Evolutionary conservation across 2,888 invertebrate genomes (phyloP).

Genomic region (Ditula angustiorana): DNA sequence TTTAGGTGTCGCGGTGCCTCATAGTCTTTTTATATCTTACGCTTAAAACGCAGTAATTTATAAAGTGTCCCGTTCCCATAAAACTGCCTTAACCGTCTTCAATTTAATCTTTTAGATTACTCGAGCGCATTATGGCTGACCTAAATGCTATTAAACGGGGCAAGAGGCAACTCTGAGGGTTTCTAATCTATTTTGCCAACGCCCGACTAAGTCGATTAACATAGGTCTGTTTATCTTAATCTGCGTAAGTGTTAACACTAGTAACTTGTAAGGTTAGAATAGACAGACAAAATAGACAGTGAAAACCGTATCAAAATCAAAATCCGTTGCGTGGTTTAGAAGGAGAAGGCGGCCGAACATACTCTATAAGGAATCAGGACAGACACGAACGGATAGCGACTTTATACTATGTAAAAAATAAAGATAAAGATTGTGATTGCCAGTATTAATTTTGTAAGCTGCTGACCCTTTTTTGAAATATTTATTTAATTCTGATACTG

Average conservation of each 20-base stretch:
- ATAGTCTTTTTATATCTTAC: background rate
- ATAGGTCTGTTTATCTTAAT: conserved; percentile 14
- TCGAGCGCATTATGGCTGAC: conserved; percentile 30
- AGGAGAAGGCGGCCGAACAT: too few relatives aligned
- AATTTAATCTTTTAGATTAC: conserved; percentile 31
- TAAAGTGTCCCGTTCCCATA: conserved; percentile 16
- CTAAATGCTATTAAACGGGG: conserved; percentile 30
- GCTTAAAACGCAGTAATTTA: conserved; percentile 19
- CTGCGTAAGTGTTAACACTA: conserved; percentile 9
- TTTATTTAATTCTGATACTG: too few relatives aligned
- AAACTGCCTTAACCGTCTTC: conserved; percentile 16
- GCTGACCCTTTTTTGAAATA: too few relatives aligned
- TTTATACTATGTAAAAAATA: too few relatives aligned
- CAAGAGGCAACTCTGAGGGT: conserved; percentile 15
- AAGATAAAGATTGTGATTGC: too few relatives aligned
- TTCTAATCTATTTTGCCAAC: conserved; percentile 22
- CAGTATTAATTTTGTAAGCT: too few relatives aligned
- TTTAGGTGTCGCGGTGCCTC: background rate
- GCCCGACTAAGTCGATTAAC: background rate
- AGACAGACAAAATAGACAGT: too few relatives aligned
- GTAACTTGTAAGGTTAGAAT: conserved; percentile 10
- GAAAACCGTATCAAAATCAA: too few relatives aligned
- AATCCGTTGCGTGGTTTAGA: too few relatives aligned
- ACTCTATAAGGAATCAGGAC: too few relatives aligned
- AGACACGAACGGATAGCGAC: too few relatives aligned